A percentile compares a stretch with the other conserved stretches of the same genome.
phyloP scores from a whole-genome alignment of 1,140 invertebrate genomes.

The Listronotus bonariensis region DNA sequence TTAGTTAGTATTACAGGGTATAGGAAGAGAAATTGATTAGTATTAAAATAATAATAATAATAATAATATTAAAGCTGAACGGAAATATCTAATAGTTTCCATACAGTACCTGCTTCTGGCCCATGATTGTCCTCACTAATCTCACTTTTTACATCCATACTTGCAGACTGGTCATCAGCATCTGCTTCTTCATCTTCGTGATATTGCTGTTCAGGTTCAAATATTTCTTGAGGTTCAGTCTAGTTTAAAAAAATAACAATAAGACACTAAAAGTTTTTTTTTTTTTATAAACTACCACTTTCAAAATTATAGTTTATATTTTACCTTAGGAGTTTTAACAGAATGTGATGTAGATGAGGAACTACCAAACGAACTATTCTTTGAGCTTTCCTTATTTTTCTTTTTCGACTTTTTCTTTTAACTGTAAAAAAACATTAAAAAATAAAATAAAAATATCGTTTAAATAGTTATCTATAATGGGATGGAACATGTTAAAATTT shows the following conservation, averaged over 20 bases:
- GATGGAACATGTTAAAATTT: no score
- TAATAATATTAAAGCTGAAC: no score
- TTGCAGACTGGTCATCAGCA: constrained; percentile 47
- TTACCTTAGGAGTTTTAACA: constrained; percentile 32
- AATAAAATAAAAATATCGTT: no score
- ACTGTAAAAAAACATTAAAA: constrained; percentile 37
- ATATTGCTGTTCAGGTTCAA: constrained; percentile 6
- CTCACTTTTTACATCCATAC: constrained; percentile 55
- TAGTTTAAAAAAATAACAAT: no score
- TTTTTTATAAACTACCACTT: no score
- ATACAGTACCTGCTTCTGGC: constrained; percentile 61
- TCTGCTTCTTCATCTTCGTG: constrained; percentile 45
- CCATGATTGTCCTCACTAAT: constrained; percentile 57
- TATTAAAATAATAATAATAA: no score
- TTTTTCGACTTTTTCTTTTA: constrained; percentile 51
- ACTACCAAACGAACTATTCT: constrained; percentile 24
- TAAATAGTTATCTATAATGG: no score
- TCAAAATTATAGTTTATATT: no score
- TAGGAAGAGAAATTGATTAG: no score
- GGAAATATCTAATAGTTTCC: no score
- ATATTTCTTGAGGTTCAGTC: constrained; percentile 20
- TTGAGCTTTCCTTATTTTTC: constrained; percentile 49
- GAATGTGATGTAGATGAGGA: constrained; percentile 25
- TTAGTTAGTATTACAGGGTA: no score
- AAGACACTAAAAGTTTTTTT: no score